These are phyloP conservation scores for Periophthalmus modestus DNA, from an alignment of 2,113 vertebrate species.

Conservation along the genomic window DNA sequence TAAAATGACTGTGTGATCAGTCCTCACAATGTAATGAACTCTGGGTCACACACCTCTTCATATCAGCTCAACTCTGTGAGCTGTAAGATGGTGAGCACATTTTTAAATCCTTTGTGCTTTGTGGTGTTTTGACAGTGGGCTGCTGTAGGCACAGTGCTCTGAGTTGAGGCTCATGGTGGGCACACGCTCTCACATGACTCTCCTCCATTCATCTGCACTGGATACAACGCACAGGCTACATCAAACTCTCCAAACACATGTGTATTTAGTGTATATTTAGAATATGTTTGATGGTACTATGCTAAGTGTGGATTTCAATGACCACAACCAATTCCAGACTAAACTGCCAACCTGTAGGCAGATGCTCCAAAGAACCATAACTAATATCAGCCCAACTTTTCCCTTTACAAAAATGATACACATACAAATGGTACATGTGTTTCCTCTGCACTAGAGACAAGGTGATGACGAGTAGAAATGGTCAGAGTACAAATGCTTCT, in stretches of 20 bases:
- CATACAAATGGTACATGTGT: too few relatives aligned
- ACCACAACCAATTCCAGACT: too few relatives aligned
- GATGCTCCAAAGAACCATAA: too few relatives aligned
- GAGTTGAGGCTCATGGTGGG: constrained; percentile 12
- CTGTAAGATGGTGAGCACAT: not conserved
- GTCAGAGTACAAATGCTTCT: not conserved
- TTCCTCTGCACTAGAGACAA: too few relatives aligned
- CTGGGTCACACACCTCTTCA: not conserved
- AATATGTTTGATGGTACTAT: too few relatives aligned
- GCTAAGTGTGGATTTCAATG: too few relatives aligned
- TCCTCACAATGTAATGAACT: too few relatives aligned
- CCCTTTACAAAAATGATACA: too few relatives aligned
- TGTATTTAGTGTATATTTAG: too few relatives aligned
- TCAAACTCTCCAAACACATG: not conserved
- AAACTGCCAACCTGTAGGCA: too few relatives aligned
- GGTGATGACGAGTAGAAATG: too few relatives aligned
- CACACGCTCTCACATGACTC: constrained; percentile 31
- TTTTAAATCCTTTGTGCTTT: not conserved
- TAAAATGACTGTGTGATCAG: not conserved
- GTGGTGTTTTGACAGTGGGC: constrained; percentile 1
- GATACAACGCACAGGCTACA: not conserved
- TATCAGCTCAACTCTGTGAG: not conserved
- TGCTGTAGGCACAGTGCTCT: not conserved
- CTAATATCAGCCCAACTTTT: too few relatives aligned
- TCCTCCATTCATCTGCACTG: not conserved